Evolutionary conservation across 2,888 invertebrate genomes (phyloP).

Genomic region (Cacoxenus indagator): DNA sequence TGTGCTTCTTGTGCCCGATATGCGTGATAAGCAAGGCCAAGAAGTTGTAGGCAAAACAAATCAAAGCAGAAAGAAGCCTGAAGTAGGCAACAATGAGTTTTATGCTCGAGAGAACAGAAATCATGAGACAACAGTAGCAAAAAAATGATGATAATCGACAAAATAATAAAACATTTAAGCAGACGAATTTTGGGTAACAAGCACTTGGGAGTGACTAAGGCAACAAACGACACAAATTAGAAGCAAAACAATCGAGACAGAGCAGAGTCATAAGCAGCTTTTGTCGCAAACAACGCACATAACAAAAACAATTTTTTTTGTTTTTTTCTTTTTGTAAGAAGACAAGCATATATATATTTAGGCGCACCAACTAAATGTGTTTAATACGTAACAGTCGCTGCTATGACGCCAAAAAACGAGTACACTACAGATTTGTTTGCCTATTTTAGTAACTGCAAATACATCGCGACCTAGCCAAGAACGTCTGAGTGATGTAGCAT

Average conservation of each 20-base stretch:
- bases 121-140: not conserved
- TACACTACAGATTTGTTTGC: too few species aligned
- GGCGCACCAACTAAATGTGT: too few species aligned
- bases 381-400: too few species aligned
- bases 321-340: too few species aligned
- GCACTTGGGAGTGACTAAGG: not conserved
- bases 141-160: not conserved
- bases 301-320: too few species aligned
- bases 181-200: not conserved
- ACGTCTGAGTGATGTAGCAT: not conserved
- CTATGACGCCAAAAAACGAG: not conserved
- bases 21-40: not conserved
- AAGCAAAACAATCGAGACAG: not conserved
- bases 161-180: constrained; percentile 8
- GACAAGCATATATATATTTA: too few species aligned
- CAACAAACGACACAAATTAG: not conserved
- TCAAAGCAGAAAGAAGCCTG: constrained; percentile 16
- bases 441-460: not conserved
- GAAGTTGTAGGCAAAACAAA: constrained; percentile 1
- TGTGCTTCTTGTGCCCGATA: too few species aligned
- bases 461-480: not conserved
- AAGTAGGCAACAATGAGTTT: constrained; percentile 20
- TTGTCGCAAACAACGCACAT: too few species aligned
- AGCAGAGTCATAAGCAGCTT: not conserved
- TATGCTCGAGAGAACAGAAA: not conserved